These are phyloP conservation scores for Pachyrhynchus sulphureomaculatus DNA, from an alignment of 1,140 invertebrate genomes.

Conservation along the genomic window DNA sequence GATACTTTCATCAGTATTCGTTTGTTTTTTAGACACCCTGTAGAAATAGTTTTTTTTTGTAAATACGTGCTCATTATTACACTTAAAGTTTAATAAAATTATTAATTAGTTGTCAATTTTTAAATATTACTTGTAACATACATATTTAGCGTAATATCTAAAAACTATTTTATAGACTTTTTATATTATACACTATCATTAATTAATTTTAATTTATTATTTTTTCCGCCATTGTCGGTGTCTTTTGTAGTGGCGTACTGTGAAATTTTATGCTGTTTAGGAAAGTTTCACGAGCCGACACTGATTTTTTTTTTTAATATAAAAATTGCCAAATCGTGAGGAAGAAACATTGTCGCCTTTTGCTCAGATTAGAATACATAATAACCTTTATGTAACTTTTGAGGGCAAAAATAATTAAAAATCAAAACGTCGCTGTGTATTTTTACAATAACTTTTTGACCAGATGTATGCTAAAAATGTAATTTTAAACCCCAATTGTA, in stretches of 20 bases:
- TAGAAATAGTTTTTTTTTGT: background rate
- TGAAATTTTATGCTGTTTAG: background rate
- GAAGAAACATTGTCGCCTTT: background rate
- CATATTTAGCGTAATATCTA: conserved; percentile 11
- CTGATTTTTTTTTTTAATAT: background rate
- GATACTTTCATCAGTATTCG: background rate
- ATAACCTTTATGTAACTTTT: background rate
- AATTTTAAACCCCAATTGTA: no score
- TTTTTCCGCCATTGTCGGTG: conserved; percentile 3
- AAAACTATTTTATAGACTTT: conserved; percentile 19
- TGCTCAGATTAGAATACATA: background rate
- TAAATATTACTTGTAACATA: conserved; percentile 13
- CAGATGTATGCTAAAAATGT: background rate
- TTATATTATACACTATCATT: conserved; percentile 7
- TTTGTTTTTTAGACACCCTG: background rate
- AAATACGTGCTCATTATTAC: conserved; percentile 19
- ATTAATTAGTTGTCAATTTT: conserved; percentile 19
- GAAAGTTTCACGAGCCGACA: background rate
- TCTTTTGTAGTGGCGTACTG: background rate
- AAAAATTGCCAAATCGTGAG: background rate
- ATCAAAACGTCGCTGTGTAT: background rate
- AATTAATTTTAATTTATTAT: conserved; percentile 13
- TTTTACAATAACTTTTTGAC: background rate
- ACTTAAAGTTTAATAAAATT: conserved; percentile 1
- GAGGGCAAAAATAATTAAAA: background rate